Conservation (phyloP, 2,888 invertebrate species). For the Lasius fuliginosus region DNA sequence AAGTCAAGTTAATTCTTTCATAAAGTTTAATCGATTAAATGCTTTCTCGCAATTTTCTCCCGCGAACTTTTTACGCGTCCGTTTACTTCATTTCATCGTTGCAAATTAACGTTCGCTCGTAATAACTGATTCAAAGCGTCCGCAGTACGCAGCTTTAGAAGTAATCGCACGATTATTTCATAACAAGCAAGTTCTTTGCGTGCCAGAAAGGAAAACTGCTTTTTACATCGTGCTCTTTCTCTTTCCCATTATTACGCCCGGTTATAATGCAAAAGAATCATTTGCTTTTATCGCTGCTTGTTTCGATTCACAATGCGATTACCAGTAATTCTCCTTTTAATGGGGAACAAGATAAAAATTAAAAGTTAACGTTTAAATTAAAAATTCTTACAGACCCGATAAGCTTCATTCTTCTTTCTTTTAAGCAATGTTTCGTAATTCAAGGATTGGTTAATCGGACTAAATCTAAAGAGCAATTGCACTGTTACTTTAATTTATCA, state of each 20-base stretch:
- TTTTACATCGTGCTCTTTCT: slow-evolving; percentile 1
- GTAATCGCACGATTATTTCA: slow-evolving; percentile 24
- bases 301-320: background rate
- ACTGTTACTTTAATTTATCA: slow-evolving; percentile 1
- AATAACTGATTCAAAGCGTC: slow-evolving; percentile 1
- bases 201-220: background rate
- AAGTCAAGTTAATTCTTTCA: background rate
- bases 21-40: slow-evolving; percentile 21
- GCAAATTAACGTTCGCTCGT: slow-evolving; percentile 18
- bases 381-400: slow-evolving; percentile 19
- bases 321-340: background rate
- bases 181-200: slow-evolving; percentile 27
- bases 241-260: background rate
- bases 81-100: slow-evolving; percentile 17
- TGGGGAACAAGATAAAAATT: background rate
- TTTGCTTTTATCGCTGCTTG: slow-evolving; percentile 9
- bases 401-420: background rate
- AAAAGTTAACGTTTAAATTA: background rate
- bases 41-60: slow-evolving; percentile 8
- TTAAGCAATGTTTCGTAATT: background rate
- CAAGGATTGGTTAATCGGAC: background rate
- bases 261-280: slow-evolving; percentile 7
- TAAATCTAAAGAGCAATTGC: background rate
- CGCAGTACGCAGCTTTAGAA: slow-evolving; percentile 9
- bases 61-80: slow-evolving; percentile 7